phyloP scores from a whole-genome alignment of 2,888 invertebrate species.

The Loripinus fragilis region DNA sequence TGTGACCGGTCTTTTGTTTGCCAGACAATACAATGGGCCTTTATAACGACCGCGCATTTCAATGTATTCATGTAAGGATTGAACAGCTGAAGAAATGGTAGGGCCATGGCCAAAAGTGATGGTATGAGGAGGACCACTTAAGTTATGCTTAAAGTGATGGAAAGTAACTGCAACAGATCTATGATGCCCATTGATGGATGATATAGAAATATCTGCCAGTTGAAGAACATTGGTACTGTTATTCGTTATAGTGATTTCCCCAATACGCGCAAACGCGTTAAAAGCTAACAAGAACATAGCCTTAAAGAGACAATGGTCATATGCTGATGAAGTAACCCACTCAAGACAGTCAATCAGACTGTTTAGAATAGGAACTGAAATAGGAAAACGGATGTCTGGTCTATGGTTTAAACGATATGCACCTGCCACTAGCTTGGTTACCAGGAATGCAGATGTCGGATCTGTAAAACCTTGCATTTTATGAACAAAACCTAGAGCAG shows the following conservation, averaged over 20 bases:
- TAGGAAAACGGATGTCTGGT: constrained; percentile 13
- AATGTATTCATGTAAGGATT: neutral
- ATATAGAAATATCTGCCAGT: neutral
- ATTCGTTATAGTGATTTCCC: constrained; percentile 23
- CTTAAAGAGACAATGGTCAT: constrained; percentile 13
- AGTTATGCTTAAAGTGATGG: neutral
- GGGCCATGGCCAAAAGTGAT: constrained; percentile 21
- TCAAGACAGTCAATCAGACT: neutral
- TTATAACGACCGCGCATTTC: neutral
- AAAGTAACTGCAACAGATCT: neutral
- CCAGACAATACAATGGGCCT: neutral
- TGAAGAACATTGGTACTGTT: neutral
- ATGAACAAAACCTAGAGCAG: too few relatives aligned
- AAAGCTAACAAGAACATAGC: constrained; percentile 29
- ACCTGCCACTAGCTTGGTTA: constrained; percentile 13
- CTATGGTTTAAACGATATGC: neutral
- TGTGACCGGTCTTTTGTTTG: neutral
- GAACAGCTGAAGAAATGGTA: neutral
- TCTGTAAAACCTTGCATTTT: constrained; percentile 16
- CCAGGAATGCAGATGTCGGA: constrained; percentile 24
- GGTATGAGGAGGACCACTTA: neutral
- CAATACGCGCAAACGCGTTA: constrained; percentile 25
- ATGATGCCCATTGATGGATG: neutral
- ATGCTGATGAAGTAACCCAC: neutral
- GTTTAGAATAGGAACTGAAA: constrained; percentile 12